phyloP scores from a whole-genome alignment of 2,113 vertebrate genomes.

The Dipodomys ordii region DNA sequence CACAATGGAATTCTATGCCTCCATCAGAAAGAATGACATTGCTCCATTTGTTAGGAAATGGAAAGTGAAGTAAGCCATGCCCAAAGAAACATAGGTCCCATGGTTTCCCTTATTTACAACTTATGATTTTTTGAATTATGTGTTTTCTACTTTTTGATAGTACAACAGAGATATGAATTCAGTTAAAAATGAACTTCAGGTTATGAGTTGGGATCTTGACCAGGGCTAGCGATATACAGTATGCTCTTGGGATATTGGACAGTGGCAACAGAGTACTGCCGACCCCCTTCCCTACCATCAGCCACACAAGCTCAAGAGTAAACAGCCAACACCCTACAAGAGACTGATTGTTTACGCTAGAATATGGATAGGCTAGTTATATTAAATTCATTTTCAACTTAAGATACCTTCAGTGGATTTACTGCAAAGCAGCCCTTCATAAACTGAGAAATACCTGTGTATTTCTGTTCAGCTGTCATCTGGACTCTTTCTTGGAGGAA shows the following conservation, averaged over 20 bases:
- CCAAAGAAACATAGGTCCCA: too few relatives aligned
- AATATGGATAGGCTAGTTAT: not conserved
- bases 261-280: not conserved
- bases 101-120: too few relatives aligned
- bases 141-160: not conserved
- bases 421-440: not conserved
- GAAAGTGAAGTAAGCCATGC: too few relatives aligned
- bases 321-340: too few relatives aligned
- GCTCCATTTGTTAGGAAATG: too few relatives aligned
- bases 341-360: too few relatives aligned
- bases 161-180: not conserved
- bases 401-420: not conserved
- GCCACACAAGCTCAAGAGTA: too few relatives aligned
- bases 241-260: not conserved
- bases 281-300: too few relatives aligned
- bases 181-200: not conserved
- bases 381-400: not conserved
- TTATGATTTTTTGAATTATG: not conserved
- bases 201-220: not conserved
- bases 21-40: too few relatives aligned
- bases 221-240: not conserved
- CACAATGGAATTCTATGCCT: too few relatives aligned
- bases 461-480: not conserved
- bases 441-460: not conserved
- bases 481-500: not conserved